phyloP scores from a whole-genome alignment of 1,140 invertebrate species.

The Cherax quadricarinatus region DNA sequence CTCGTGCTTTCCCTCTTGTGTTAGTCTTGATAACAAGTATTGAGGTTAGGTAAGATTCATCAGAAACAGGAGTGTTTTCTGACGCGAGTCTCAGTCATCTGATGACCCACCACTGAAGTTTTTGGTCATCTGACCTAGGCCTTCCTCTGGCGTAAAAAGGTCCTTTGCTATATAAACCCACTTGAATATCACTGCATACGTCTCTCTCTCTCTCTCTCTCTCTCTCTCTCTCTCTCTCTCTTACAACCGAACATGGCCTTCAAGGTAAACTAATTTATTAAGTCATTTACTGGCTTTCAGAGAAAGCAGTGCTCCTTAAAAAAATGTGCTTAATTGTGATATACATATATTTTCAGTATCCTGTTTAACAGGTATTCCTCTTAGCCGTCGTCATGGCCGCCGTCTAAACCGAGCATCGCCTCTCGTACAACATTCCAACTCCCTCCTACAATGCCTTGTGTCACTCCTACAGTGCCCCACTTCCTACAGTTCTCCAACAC shows the following conservation, averaged over 20 bases:
- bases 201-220: background rate
- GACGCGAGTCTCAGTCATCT: no score
- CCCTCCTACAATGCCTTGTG: background rate
- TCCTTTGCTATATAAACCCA: background rate
- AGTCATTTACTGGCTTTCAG: no score
- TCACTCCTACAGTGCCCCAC: background rate
- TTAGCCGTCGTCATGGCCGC: conserved; percentile 6
- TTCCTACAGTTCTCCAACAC: background rate
- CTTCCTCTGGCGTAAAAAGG: no score
- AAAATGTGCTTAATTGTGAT: background rate
- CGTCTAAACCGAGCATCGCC: background rate
- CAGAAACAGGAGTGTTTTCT: no score
- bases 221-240: background rate
- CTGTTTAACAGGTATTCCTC: conserved; percentile 3
- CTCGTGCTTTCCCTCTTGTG: background rate
- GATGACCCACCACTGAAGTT: no score
- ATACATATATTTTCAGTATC: background rate
- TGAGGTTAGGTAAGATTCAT: background rate
- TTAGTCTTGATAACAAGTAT: background rate
- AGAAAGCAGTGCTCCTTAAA: no score
- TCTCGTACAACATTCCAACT: no score
- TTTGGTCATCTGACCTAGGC: no score
- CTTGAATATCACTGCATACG: background rate
- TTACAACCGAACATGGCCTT: background rate
- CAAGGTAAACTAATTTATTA: background rate